These are phyloP conservation scores for Drosophila willistoni DNA, from an alignment of 1,140 invertebrate species.

Conservation along the genomic window DNA sequence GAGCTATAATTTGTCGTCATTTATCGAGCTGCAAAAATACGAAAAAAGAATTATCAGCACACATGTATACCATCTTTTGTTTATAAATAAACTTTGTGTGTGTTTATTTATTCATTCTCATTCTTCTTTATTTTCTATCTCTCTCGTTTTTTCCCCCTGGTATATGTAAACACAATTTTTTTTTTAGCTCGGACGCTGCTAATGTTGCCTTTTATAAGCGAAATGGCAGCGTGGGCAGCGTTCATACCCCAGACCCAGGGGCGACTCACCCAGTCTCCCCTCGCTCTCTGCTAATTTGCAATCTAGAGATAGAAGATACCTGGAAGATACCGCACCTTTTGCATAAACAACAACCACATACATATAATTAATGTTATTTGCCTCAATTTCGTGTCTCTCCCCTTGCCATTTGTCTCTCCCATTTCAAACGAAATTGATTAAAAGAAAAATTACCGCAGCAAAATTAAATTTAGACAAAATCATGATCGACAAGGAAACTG, in stretches of 20 bases:
- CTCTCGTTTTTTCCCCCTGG: background rate
- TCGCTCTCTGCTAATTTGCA: slow-evolving; percentile 34
- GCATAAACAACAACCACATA: slow-evolving; percentile 39
- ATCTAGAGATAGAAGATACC: slow-evolving; percentile 3
- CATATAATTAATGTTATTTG: slow-evolving; percentile 60
- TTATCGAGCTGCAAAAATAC: slow-evolving; percentile 32
- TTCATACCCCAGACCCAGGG: slow-evolving; percentile 40
- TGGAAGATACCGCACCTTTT: slow-evolving; percentile 50
- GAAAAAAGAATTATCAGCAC: background rate
- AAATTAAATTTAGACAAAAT: slow-evolving; percentile 31
- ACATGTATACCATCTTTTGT: slow-evolving; percentile 43
- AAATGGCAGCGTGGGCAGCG: slow-evolving; percentile 52
- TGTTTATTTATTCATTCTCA: slow-evolving; percentile 20
- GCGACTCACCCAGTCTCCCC: slow-evolving; percentile 35
- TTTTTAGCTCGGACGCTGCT: slow-evolving; percentile 11
- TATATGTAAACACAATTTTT: slow-evolving; percentile 32
- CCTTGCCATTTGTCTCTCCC: too few species aligned
- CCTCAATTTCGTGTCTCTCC: slow-evolving; percentile 14
- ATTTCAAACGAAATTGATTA: slow-evolving; percentile 29
- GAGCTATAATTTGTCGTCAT: slow-evolving; percentile 68
- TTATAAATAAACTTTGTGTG: slow-evolving; percentile 60
- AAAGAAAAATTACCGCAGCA: slow-evolving; percentile 33
- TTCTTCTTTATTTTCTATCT: background rate
- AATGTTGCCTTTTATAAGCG: slow-evolving; percentile 29
- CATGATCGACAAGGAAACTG: slow-evolving; percentile 38